Conservation (phyloP, 92 coral and sea anemone genomes). For the Epizoanthus scotinus region DNA sequence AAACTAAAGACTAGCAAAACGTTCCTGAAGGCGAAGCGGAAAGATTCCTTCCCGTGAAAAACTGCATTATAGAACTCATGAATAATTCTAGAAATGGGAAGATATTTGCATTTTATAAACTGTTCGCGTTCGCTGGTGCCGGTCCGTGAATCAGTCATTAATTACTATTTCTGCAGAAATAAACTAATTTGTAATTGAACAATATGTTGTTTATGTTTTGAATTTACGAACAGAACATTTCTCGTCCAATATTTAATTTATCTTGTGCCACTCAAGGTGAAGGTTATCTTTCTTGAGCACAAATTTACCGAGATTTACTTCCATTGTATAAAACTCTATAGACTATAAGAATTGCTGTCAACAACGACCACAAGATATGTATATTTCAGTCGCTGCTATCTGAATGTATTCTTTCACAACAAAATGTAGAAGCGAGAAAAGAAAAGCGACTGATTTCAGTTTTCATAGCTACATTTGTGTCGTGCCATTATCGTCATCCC, state of each 20-base stretch:
- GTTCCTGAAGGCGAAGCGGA: neutral
- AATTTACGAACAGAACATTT: neutral
- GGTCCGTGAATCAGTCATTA: neutral
- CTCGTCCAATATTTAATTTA: neutral
- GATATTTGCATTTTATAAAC: slow-evolving; percentile 21
- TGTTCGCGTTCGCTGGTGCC: neutral
- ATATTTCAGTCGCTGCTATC: neutral
- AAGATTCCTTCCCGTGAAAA: neutral
- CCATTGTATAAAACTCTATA: too few relatives aligned
- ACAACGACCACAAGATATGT: too few relatives aligned
- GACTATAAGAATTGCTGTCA: too few relatives aligned
- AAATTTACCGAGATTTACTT: too few relatives aligned
- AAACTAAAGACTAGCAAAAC: neutral
- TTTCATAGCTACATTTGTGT: neutral
- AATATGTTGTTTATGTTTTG: neutral
- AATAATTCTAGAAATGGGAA: neutral
- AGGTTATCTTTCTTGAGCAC: too few relatives aligned
- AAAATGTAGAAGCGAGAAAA: neutral
- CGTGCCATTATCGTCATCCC: neutral
- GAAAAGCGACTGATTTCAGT: too few relatives aligned
- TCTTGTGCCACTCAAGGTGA: too few relatives aligned
- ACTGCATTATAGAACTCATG: slow-evolving; percentile 16
- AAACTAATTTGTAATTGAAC: neutral
- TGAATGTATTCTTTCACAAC: neutral
- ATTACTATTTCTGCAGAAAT: neutral